These are phyloP conservation scores for Melieria crassipennis DNA, from an alignment of 2,888 invertebrate species.

Conservation along the genomic window DNA sequence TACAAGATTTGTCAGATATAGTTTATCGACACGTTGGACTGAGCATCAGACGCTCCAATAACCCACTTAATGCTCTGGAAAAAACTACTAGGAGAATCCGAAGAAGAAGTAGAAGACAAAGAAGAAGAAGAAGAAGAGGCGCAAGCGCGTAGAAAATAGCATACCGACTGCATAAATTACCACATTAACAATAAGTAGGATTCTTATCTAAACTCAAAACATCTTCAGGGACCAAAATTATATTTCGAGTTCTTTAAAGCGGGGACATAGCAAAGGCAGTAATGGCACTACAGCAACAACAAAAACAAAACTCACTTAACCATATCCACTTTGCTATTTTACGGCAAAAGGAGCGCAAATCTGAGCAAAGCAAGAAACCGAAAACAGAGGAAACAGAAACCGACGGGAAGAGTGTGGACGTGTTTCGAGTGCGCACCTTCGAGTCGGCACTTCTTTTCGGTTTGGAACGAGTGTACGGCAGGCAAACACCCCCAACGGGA, in stretches of 20 bases:
- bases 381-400: too few relatives aligned
- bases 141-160: conserved; percentile 15
- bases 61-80: conserved; percentile 47
- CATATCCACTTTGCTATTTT: conserved; percentile 22
- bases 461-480: too few relatives aligned
- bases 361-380: background rate
- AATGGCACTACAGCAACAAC: background rate
- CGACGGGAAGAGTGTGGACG: background rate
- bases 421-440: too few relatives aligned
- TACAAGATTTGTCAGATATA: too few relatives aligned
- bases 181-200: conserved; percentile 28
- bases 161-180: conserved; percentile 31
- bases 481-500: background rate
- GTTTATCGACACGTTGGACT: too few relatives aligned
- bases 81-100: conserved; percentile 12
- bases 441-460: background rate
- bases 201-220: conserved; percentile 50
- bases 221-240: conserved; percentile 63
- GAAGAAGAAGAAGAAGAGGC: conserved; percentile 12
- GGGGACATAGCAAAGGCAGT: conserved; percentile 15
- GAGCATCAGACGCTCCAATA: conserved; percentile 29
- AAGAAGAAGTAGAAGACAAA: conserved; percentile 2
- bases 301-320: conserved; percentile 12
- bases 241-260: conserved; percentile 40
- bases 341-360: conserved; percentile 7